Conservation (phyloP, 2,888 invertebrate genomes). For the Ganaspis brasiliensis region DNA sequence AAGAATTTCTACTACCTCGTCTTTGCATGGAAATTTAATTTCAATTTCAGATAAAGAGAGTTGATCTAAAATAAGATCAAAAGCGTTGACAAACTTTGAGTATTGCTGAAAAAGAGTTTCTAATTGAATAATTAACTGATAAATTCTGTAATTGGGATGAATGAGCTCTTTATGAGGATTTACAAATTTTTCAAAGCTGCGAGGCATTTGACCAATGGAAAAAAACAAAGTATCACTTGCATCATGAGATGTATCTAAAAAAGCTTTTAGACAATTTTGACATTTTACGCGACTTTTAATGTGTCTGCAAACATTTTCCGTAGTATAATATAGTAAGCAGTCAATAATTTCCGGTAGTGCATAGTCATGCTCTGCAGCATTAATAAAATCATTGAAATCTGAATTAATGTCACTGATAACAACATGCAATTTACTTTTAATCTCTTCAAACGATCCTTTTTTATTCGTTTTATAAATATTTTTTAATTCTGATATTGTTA, state of each 20-base stretch:
- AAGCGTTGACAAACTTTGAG: background rate
- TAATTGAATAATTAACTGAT: background rate
- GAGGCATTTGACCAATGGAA: background rate
- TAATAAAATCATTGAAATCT: constrained; percentile 16
- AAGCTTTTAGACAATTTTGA: background rate
- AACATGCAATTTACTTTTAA: background rate
- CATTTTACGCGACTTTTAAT: constrained; percentile 8
- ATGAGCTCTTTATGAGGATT: constrained; percentile 5
- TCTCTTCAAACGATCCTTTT: background rate
- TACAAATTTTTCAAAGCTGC: background rate
- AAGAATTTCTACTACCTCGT: background rate
- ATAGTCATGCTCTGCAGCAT: constrained; percentile 4
- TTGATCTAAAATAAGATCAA: background rate
- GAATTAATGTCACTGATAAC: background rate
- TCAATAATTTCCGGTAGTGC: background rate
- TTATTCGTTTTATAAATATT: background rate
- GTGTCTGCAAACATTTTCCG: constrained; percentile 6
- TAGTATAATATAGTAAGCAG: constrained; percentile 1
- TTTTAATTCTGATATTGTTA: background rate
- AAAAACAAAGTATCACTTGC: background rate
- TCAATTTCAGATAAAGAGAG: background rate
- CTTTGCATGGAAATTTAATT: background rate
- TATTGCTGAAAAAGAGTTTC: background rate
- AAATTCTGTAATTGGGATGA: background rate
- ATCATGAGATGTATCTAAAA: background rate